phyloP scores from a whole-genome alignment of 2,113 vertebrate genomes.

The Podarcis cretensis region DNA sequence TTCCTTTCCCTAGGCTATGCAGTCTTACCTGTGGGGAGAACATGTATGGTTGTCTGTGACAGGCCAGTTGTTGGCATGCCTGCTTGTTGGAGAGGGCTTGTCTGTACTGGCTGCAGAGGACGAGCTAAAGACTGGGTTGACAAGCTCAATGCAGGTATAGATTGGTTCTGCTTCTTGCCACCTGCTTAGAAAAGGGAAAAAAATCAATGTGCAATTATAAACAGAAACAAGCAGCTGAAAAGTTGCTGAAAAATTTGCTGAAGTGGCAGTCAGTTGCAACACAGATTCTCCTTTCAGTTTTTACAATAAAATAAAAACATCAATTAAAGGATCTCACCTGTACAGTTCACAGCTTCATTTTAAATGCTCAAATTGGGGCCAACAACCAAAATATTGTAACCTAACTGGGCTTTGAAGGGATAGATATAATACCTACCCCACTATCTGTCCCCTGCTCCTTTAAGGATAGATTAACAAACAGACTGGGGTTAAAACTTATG shows the following conservation, averaged over 20 bases:
- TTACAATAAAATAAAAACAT: neutral
- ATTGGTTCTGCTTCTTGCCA: constrained; percentile 71
- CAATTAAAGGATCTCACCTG: neutral
- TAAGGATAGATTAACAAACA: too few relatives aligned
- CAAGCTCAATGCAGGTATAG: constrained; percentile 49
- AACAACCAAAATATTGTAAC: too few relatives aligned
- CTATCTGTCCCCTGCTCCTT: too few relatives aligned
- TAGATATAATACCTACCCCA: too few relatives aligned
- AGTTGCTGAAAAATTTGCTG: neutral
- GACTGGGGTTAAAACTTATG: too few relatives aligned
- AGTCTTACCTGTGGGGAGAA: constrained; percentile 79
- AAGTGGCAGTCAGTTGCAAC: neutral
- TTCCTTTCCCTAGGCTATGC: neutral
- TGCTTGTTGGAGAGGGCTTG: constrained; percentile 68
- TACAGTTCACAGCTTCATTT: neutral
- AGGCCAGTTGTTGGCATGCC: constrained; percentile 76
- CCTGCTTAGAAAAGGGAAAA: constrained; percentile 58
- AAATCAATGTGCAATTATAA: neutral
- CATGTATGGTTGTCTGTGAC: constrained; percentile 80
- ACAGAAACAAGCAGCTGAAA: constrained; percentile 24
- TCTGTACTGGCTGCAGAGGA: constrained; percentile 72
- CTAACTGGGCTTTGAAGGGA: too few relatives aligned
- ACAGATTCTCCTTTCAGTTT: constrained; percentile 2
- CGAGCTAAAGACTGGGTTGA: constrained; percentile 69
- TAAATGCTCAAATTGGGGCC: neutral